phyloP scores from a whole-genome alignment of 2,888 invertebrate species.

The Schrankia costaestrigalis region DNA sequence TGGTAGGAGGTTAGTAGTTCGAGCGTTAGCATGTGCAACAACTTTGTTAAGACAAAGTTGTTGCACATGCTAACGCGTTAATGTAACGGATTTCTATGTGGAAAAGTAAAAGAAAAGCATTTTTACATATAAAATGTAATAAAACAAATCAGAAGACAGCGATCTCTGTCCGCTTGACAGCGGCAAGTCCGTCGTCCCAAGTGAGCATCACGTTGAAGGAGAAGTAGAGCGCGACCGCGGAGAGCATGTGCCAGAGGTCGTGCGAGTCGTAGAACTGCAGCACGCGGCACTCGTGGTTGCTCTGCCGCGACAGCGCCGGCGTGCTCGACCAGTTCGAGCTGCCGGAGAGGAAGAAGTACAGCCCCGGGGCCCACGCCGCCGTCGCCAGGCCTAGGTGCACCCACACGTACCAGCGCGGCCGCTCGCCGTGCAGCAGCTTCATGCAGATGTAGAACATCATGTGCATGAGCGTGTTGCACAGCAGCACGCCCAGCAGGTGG shows the following conservation, averaged over 20 bases:
- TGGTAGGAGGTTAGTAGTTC: too few species aligned
- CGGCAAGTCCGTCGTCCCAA: slow-evolving; percentile 90
- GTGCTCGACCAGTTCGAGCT: slow-evolving; percentile 65
- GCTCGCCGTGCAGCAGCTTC: slow-evolving; percentile 89
- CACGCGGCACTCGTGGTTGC: slow-evolving; percentile 60
- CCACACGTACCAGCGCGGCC: slow-evolving; percentile 80
- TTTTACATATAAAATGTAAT: background rate
- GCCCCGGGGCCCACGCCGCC: slow-evolving; percentile 63
- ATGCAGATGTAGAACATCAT: slow-evolving; percentile 90
- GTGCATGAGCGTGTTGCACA: slow-evolving; percentile 91
- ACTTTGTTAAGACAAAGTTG: too few species aligned
- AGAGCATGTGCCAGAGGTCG: slow-evolving; percentile 94
- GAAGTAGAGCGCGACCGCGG: slow-evolving; percentile 90
- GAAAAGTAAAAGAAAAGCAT: background rate
- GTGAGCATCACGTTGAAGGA: slow-evolving; percentile 91
- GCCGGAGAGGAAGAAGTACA: slow-evolving; percentile 73
- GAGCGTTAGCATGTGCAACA: too few species aligned
- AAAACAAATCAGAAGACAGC: slow-evolving; percentile 84
- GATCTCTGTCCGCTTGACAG: slow-evolving; percentile 86
- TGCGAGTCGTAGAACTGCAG: slow-evolving; percentile 90
- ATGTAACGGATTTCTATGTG: too few species aligned
- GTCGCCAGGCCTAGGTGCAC: slow-evolving; percentile 83
- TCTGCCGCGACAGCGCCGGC: slow-evolving; percentile 86
- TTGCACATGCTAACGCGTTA: too few species aligned
- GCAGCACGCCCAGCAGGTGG: slow-evolving; percentile 89